phyloP scores from a whole-genome alignment of 2,888 invertebrate genomes.

The Cerceris rybyensis region DNA sequence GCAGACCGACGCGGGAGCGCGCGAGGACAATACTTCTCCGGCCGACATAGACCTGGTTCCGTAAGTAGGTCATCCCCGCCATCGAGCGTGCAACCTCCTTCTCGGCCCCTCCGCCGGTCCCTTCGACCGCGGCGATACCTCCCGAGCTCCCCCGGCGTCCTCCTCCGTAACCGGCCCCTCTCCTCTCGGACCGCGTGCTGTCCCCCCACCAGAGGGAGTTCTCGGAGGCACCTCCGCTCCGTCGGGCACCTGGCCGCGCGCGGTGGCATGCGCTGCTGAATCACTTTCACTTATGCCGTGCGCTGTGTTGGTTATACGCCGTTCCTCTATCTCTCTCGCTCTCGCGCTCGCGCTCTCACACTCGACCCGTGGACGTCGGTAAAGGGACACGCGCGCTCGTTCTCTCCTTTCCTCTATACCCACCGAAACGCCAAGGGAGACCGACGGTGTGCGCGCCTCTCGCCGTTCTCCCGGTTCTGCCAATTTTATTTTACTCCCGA shows the following conservation, averaged over 20 bases:
- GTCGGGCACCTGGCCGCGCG: conserved; percentile 76
- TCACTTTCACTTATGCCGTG: conserved; percentile 81
- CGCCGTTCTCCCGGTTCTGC: conserved; percentile 63
- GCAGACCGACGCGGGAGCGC: conserved; percentile 52
- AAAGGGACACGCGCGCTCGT: conserved; percentile 69
- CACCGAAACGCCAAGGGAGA: conserved; percentile 66
- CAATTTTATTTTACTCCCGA: conserved; percentile 60
- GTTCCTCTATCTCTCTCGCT: conserved; percentile 34
- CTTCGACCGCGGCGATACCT: conserved; percentile 57
- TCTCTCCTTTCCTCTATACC: conserved; percentile 59
- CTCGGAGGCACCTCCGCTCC: conserved; percentile 63
- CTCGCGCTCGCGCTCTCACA: conserved; percentile 39
- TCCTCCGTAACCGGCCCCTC: conserved; percentile 46
- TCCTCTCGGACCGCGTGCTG: conserved; percentile 56
- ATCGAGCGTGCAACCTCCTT: conserved; percentile 60
- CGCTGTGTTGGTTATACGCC: conserved; percentile 72
- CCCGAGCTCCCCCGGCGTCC: conserved; percentile 31
- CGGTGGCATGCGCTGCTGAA: conserved; percentile 78
- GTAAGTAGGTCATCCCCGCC: conserved; percentile 91
- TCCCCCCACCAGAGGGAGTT: conserved; percentile 78
- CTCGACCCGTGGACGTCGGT: conserved; percentile 64
- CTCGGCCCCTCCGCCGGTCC: conserved; percentile 53
- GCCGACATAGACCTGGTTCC: conserved; percentile 95
- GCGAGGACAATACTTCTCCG: conserved; percentile 80
- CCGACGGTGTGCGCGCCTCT: conserved; percentile 62